Evolutionary conservation across 2,888 invertebrate species (phyloP).

Genomic region (Galeruca laticollis): DNA sequence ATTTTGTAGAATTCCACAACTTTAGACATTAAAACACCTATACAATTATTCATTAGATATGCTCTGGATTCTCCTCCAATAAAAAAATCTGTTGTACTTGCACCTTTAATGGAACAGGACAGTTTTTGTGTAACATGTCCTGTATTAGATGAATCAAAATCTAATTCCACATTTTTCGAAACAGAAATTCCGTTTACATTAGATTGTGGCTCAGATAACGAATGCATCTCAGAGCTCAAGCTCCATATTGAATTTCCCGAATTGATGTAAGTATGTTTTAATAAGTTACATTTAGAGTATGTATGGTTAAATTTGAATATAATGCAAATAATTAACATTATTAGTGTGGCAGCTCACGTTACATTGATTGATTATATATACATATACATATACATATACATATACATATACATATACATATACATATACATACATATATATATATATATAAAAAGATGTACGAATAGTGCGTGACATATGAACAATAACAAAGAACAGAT

Average conservation of each 20-base stretch:
- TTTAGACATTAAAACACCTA: conserved; percentile 19
- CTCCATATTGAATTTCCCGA: conserved; percentile 55
- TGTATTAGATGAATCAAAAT: conserved; percentile 44
- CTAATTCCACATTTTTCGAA: conserved; percentile 29
- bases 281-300: neutral
- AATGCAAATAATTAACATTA: no score
- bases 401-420: no score
- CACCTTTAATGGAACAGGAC: conserved; percentile 27
- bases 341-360: no score
- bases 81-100: conserved; percentile 27
- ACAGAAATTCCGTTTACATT: conserved; percentile 61
- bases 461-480: no score
- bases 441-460: no score
- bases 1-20: conserved; percentile 21
- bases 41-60: conserved; percentile 37
- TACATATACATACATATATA: no score
- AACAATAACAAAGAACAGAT: no score
- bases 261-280: conserved; percentile 37
- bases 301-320: no score
- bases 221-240: conserved; percentile 68
- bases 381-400: no score
- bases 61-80: conserved; percentile 16
- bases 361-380: no score
- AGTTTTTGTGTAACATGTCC: conserved; percentile 37
- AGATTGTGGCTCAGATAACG: conserved; percentile 70